Conservation (phyloP, 1,140 invertebrate species). For the Drosophila pectinifera region DNA sequence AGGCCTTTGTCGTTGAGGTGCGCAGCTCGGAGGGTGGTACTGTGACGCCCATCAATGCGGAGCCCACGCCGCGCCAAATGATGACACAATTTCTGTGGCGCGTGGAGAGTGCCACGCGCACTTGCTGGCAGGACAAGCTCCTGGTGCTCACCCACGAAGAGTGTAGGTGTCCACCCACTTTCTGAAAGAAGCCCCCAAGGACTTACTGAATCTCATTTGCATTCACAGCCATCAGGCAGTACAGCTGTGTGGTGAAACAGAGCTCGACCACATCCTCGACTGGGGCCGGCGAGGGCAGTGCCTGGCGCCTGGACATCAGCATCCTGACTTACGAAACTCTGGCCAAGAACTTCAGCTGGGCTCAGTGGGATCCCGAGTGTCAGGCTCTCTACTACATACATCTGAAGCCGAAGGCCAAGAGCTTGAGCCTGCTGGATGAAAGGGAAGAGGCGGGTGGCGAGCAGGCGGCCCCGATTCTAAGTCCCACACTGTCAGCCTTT, state of each 20-base stretch:
- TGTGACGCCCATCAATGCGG: conserved; percentile 86
- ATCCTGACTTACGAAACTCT: conserved; percentile 88
- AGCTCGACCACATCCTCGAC: conserved; percentile 55
- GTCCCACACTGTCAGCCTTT: conserved; percentile 91
- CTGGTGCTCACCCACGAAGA: conserved; percentile 92
- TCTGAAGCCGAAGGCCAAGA: conserved; percentile 88
- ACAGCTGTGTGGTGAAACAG: conserved; percentile 70
- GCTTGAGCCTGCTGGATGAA: conserved; percentile 86
- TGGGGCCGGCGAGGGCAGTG: conserved; percentile 84
- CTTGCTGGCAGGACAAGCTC: conserved; percentile 89
- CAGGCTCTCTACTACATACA: conserved; percentile 92
- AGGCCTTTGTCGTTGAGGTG: conserved; percentile 88
- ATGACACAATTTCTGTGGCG: conserved; percentile 92
- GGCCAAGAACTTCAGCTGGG: conserved; percentile 91
- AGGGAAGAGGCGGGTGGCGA: conserved; percentile 85
- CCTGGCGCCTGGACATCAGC: conserved; percentile 86
- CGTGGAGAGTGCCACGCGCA: conserved; percentile 87
- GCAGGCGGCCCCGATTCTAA: conserved; percentile 57
- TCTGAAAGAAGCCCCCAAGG: too few species aligned
- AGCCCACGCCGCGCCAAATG: conserved; percentile 87
- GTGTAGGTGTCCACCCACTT: conserved; percentile 86
- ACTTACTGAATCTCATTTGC: neutral
- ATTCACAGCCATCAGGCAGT: conserved; percentile 70
- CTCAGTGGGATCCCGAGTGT: conserved; percentile 91
- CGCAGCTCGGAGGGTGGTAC: conserved; percentile 85